Evolutionary conservation across 2,797 vertebrate species (phyloP).

Genomic region (Myoxocephalus aenaeus): DNA sequence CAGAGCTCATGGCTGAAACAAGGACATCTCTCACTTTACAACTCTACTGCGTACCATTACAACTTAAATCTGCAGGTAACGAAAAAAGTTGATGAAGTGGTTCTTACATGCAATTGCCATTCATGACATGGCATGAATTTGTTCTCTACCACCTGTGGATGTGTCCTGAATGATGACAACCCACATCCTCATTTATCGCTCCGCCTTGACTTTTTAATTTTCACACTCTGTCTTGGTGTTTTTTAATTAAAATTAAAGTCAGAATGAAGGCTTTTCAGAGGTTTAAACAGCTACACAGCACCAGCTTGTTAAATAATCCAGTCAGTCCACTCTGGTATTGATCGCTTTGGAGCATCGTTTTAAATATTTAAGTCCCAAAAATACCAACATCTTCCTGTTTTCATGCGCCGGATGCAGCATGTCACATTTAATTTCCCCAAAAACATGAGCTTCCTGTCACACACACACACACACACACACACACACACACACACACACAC

Average conservation of each 20-base stretch:
- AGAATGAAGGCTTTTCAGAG: no score
- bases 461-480: neutral
- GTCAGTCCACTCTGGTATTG: neutral
- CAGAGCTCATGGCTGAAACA: neutral
- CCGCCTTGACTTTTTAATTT: slow-evolving; percentile 5
- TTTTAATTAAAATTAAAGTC: no score
- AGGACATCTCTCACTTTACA: neutral
- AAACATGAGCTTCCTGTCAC: slow-evolving; percentile 16
- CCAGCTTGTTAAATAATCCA: slow-evolving; percentile 23
- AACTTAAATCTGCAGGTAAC: neutral
- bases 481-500: neutral
- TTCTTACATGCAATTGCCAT: neutral
- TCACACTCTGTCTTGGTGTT: slow-evolving; percentile 4
- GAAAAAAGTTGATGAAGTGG: neutral
- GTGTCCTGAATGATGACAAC: slow-evolving; percentile 8
- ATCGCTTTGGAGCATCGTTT: slow-evolving; percentile 31
- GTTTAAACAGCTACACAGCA: neutral
- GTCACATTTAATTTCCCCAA: slow-evolving; percentile 29
- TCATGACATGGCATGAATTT: neutral
- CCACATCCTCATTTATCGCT: slow-evolving; percentile 4
- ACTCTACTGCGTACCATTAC: neutral
- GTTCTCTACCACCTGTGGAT: neutral
- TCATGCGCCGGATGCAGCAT: neutral
- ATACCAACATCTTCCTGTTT: neutral
- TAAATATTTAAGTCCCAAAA: slow-evolving; percentile 38